These are phyloP conservation scores for Ormyrus pomaceus DNA, from an alignment of 2,888 invertebrate genomes.

Conservation along the genomic window DNA sequence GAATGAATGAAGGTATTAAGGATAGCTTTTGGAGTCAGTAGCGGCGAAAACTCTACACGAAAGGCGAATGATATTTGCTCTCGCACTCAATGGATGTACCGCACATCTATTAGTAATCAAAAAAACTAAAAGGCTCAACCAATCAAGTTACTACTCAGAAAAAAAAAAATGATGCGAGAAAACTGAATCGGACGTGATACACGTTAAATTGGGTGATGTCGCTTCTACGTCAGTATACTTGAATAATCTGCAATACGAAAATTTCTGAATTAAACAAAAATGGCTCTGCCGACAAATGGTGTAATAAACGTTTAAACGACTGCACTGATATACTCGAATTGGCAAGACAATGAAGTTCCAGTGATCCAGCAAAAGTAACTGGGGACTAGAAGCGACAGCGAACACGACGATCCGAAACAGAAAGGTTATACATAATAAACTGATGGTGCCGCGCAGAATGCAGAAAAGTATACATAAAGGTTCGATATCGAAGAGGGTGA, in stretches of 20 bases:
- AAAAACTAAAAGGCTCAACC: constrained; percentile 29
- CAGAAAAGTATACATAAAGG: too few relatives aligned
- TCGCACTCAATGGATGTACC: neutral
- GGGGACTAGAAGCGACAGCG: too few relatives aligned
- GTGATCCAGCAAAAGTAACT: too few relatives aligned
- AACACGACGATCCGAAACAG: too few relatives aligned
- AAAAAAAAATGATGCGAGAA: neutral
- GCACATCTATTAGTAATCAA: constrained; percentile 12
- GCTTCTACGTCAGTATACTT: constrained; percentile 39
- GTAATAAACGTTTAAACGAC: too few relatives aligned
- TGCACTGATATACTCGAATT: too few relatives aligned
- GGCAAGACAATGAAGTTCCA: too few relatives aligned
- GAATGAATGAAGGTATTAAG: constrained; percentile 35
- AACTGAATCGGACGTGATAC: too few relatives aligned
- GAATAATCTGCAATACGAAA: neutral
- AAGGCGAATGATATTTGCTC: constrained; percentile 9
- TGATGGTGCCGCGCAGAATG: too few relatives aligned
- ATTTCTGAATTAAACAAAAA: too few relatives aligned
- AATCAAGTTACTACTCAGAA: neutral
- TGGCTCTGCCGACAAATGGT: too few relatives aligned
- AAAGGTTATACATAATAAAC: too few relatives aligned
- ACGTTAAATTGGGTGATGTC: neutral
- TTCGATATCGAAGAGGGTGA: neutral
- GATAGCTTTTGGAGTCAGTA: constrained; percentile 20
- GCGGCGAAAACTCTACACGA: constrained; percentile 24